Percentiles rank a stretch among this genome's conserved stretches.
These are phyloP conservation scores for Piezodorus guildinii DNA, from an alignment of 1,140 invertebrate genomes.

Conservation along the genomic window DNA sequence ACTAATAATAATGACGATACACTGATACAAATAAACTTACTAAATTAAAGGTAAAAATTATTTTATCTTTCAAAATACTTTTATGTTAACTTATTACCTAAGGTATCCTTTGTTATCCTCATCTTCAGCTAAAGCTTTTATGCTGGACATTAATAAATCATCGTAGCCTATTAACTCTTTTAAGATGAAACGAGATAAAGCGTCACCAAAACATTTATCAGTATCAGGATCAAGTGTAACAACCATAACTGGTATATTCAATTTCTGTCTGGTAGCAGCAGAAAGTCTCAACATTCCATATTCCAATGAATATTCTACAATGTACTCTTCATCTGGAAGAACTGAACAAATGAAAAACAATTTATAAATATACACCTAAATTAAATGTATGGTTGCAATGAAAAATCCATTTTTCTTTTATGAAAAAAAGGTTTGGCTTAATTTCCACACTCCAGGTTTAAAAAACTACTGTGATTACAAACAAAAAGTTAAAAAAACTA, in stretches of 20 bases:
- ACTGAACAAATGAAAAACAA: not conserved
- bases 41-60: no score
- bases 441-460: no score
- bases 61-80: no score
- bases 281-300: conserved; percentile 91
- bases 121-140: conserved; percentile 87
- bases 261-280: conserved; percentile 62
- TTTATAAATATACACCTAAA: no score
- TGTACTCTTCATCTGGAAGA: conserved; percentile 53
- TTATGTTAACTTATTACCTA: conserved; percentile 39
- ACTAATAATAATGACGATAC: no score
- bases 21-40: no score
- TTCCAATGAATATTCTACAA: conserved; percentile 94
- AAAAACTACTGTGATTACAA: no score
- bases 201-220: conserved; percentile 87
- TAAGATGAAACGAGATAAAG: conserved; percentile 77
- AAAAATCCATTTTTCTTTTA: no score
- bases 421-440: no score
- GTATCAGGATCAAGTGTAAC: conserved; percentile 79
- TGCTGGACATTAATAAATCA: conserved; percentile 90
- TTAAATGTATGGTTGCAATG: no score
- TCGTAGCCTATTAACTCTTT: conserved; percentile 93
- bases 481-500: no score
- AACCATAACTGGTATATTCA: conserved; percentile 87
- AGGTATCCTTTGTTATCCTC: conserved; percentile 94